Evolutionary conservation across 2,888 invertebrate species (phyloP).

Genomic region (Dasysyrphus albostriatus): DNA sequence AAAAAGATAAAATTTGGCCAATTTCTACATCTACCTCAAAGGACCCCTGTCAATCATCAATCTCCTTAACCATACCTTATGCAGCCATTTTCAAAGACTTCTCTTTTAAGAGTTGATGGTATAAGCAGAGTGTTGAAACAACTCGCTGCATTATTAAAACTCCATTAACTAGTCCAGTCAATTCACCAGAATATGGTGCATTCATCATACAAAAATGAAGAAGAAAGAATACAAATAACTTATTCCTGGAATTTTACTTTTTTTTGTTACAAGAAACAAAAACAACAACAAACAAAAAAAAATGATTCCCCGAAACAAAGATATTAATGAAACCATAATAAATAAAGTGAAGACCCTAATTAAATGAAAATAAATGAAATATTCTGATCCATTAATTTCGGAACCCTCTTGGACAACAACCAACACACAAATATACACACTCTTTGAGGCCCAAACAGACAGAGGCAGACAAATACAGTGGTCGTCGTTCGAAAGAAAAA

Average conservation of each 20-base stretch:
- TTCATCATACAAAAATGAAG: conserved; percentile 7
- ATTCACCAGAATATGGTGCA: conserved; percentile 13
- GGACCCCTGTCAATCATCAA: background rate
- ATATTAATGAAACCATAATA: conserved; percentile 75
- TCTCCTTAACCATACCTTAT: background rate
- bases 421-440: background rate
- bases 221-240: conserved; percentile 24
- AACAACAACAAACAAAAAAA: background rate
- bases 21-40: background rate
- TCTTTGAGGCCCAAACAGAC: background rate
- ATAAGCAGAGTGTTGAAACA: conserved; percentile 13
- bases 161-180: conserved; percentile 41
- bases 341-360: conserved; percentile 75
- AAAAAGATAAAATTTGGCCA: too few species aligned
- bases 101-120: background rate
- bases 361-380: conserved; percentile 75
- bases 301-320: conserved; percentile 66
- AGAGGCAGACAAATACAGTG: background rate
- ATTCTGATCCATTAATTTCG: conserved; percentile 73
- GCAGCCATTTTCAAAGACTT: conserved; percentile 11
- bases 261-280: too few species aligned
- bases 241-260: conserved; percentile 60
- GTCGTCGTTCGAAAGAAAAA: conserved; percentile 8
- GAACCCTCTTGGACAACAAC: conserved; percentile 26
- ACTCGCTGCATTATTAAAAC: conserved; percentile 63